Base-by-base conservation (phyloP, 2,888 invertebrate genomes). In the Luperina testacea region DNA sequence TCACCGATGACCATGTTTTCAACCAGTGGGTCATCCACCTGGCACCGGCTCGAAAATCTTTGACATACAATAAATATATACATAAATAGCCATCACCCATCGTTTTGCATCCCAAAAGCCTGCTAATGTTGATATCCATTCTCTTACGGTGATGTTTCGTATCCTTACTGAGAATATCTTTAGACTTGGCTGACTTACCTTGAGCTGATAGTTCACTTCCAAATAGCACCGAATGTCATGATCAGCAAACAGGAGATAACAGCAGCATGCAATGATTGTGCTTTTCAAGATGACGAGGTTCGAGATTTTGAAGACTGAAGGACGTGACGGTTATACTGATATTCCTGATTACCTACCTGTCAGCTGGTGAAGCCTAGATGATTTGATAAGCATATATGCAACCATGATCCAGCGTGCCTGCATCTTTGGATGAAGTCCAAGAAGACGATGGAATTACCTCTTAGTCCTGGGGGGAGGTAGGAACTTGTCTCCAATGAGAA, bases 1-100 rank as follows among this genome's bases (percentile, higher is more conserved):
- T 96, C 96, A 57, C 96, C 96, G 7, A 95, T 91, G 38, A 96
- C 94, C 38, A 96, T 96, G 82, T 96, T 97, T 85, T 94, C 95
- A 77, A 95, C 95, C 67, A 97, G 84, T 27, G 97, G 97, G 5
- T 97, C 97, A 83, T 97, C 97, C 51, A 95, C 90, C 78, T 96
- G 95, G 94, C 27, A 95, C 94, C 0, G 96, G 94, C 76, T 95
- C 95, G 84, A 95, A 95, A 94, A 96, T 94, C 90, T 95, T 95
- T 81, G 92, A 92, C 78, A 84, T 75, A 78, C 59, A 69, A 87
- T 76, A 68, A 76, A 64, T 70, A 69, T 53, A 51, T 79, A 77
- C n/a, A 82, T 82, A 71, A 20, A 71, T 64, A 72, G 65, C 74
- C 38, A 42, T 73, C 67, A 72, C 59, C 64, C 68, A 13, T 68